Conservation (phyloP, 2,888 invertebrate genomes). For the Xanthorhoe spadicearia region DNA sequence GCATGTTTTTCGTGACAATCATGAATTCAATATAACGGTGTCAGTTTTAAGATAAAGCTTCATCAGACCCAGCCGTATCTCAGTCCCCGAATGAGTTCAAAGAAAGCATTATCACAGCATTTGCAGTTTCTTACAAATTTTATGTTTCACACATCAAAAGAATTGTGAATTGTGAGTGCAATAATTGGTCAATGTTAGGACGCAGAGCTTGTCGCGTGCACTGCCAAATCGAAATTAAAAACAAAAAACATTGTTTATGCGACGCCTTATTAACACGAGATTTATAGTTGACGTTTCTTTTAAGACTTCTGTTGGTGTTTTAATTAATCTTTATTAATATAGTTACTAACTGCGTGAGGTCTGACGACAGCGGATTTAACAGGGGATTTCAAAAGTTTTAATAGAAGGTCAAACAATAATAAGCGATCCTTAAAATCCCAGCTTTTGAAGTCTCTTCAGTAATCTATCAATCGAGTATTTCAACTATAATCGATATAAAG, state of each 20-base stretch:
- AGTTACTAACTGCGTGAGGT: background rate
- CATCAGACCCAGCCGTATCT: conserved; percentile 35
- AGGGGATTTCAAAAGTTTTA: too few species aligned
- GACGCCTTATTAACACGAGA: conserved; percentile 74
- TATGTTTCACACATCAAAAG: conserved; percentile 65
- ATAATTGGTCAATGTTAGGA: conserved; percentile 64
- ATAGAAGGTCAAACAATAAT: too few species aligned
- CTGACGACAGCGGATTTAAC: background rate
- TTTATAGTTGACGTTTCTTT: conserved; percentile 66
- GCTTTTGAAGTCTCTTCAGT: too few species aligned
- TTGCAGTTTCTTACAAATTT: conserved; percentile 56
- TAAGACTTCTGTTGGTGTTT: conserved; percentile 51
- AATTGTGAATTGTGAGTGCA: conserved; percentile 57
- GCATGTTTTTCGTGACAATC: too few species aligned
- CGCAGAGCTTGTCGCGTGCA: conserved; percentile 54
- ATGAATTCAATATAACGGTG: background rate
- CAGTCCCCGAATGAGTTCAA: conserved; percentile 48
- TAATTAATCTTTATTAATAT: conserved; percentile 35
- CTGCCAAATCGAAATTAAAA: conserved; percentile 72
- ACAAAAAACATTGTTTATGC: conserved; percentile 67
- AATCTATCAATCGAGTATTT: background rate
- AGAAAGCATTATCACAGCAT: conserved; percentile 52
- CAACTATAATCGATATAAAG: background rate
- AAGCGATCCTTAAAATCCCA: too few species aligned
- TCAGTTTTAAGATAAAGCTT: background rate